A percentile compares a stretch with the other conserved stretches of the same genome.
phyloP scores from a whole-genome alignment of 2,888 invertebrate species.

The Entomobrya multifasciata region DNA sequence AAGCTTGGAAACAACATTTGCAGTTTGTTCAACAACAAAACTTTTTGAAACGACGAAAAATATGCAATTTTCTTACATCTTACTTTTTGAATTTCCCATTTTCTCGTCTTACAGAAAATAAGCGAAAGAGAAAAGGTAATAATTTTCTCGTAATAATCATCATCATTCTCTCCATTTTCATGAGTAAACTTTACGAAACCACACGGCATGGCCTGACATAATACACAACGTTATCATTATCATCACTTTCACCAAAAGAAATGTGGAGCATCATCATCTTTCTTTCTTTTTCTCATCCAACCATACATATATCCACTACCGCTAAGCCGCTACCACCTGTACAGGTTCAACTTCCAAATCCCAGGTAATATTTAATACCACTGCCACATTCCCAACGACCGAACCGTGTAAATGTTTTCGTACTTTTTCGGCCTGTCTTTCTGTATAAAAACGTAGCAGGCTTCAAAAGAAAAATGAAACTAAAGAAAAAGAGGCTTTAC shows the following conservation, averaged over 20 bases:
- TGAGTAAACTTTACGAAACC: neutral
- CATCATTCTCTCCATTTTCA: neutral
- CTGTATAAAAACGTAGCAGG: neutral
- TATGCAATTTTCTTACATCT: too few relatives aligned
- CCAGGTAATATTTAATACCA: too few relatives aligned
- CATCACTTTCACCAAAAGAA: neutral
- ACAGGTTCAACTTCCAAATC: neutral
- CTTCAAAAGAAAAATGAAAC: constrained; percentile 8
- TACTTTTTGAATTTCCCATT: too few relatives aligned
- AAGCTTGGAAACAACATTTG: neutral
- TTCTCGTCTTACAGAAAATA: too few relatives aligned
- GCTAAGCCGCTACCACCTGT: neutral
- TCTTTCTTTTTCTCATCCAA: neutral
- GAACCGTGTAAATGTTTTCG: too few relatives aligned
- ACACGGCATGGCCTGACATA: too few relatives aligned
- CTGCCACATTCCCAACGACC: too few relatives aligned
- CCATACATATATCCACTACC: neutral
- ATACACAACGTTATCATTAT: neutral
- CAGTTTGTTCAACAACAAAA: neutral
- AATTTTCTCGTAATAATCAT: constrained; percentile 9
- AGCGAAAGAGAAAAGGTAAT: neutral
- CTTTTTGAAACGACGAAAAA: neutral
- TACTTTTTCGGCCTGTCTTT: neutral
- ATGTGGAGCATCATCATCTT: neutral
- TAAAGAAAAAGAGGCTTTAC: neutral